Evolutionary conservation across 1,140 invertebrate genomes (phyloP).

Genomic region (Drosophila nikananu): DNA sequence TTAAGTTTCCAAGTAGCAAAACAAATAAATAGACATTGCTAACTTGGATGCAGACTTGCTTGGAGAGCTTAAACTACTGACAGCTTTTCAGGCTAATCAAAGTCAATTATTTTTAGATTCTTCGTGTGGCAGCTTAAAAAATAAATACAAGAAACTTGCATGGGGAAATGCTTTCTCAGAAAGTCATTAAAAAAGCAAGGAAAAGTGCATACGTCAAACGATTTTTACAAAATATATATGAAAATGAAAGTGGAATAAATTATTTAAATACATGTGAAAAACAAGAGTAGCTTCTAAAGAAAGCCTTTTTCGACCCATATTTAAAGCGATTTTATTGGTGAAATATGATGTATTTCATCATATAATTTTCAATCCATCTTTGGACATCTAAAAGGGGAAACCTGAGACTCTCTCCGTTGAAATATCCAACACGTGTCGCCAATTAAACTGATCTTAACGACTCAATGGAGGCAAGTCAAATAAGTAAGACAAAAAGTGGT

Average conservation of each 20-base stretch:
- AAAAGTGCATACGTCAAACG: too few species aligned
- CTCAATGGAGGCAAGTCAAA: constrained; percentile 35
- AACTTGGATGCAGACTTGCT: constrained; percentile 4
- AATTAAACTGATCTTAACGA: constrained; percentile 38
- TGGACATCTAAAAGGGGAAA: neutral
- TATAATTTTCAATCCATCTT: neutral
- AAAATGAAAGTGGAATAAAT: too few species aligned
- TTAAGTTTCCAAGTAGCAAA: constrained; percentile 17
- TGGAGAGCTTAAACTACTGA: neutral
- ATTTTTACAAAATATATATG: neutral
- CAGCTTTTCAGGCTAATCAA: constrained; percentile 7
- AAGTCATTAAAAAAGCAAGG: neutral
- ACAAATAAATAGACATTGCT: constrained; percentile 13
- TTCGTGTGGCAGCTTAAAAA: neutral
- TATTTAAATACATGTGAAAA: neutral
- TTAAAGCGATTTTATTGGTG: neutral
- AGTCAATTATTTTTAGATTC: constrained; percentile 25
- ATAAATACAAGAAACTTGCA: neutral
- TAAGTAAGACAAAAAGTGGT: constrained; percentile 41
- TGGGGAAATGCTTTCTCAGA: neutral
- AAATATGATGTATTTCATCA: constrained; percentile 3
- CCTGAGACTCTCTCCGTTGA: constrained; percentile 6
- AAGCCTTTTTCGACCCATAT: neutral
- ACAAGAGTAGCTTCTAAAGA: neutral
- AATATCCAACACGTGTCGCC: constrained; percentile 42